Conservation (phyloP, 1,140 invertebrate genomes). For the Hetaerina americana region DNA sequence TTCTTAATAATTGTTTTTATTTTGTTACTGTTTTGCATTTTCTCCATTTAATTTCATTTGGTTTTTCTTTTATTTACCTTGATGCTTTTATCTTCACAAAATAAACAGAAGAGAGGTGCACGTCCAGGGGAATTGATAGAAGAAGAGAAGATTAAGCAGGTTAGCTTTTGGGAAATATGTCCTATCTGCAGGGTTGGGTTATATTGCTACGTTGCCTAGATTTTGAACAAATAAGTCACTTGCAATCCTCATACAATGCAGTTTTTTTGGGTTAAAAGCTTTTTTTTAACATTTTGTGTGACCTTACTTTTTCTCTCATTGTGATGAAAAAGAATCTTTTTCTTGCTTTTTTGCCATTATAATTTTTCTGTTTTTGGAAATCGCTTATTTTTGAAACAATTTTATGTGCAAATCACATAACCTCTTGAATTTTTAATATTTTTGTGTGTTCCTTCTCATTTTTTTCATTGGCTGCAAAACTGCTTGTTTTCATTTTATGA, state of each 20-base stretch:
- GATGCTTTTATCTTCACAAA: constrained; percentile 15
- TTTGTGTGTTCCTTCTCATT: too few relatives aligned
- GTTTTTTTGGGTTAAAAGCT: neutral
- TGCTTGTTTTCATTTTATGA: too few relatives aligned
- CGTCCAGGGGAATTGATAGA: constrained; percentile 34
- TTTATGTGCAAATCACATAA: too few relatives aligned
- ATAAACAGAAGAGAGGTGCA: constrained; percentile 23
- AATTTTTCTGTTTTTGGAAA: neutral
- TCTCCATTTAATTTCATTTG: constrained; percentile 10
- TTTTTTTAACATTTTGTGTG: neutral
- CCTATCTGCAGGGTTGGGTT: neutral
- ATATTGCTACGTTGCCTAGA: neutral
- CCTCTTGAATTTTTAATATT: too few relatives aligned
- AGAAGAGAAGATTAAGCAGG: constrained; percentile 28
- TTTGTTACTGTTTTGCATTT: constrained; percentile 10
- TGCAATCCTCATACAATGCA: constrained; percentile 6
- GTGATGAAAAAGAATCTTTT: neutral
- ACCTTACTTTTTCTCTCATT: neutral
- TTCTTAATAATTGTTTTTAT: constrained; percentile 17
- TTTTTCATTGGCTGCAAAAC: too few relatives aligned
- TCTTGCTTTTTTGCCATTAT: neutral
- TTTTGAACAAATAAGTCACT: neutral
- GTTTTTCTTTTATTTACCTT: constrained; percentile 13
- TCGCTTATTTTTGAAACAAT: constrained; percentile 16
- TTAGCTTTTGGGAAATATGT: constrained; percentile 23